phyloP scores from a whole-genome alignment of 2,113 vertebrate species.

The Bufo gargarizans region DNA sequence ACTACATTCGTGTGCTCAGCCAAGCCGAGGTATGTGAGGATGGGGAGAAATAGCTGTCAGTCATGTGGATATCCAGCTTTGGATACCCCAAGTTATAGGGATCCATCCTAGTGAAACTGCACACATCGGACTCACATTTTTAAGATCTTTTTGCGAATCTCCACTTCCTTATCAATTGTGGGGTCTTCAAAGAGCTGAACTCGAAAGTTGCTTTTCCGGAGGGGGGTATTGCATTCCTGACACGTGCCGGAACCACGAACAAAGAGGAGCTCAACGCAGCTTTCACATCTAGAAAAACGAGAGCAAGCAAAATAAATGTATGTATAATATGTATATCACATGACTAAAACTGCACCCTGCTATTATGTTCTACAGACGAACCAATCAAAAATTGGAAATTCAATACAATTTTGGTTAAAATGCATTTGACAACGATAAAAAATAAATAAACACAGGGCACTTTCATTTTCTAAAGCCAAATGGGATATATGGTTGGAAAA shows the following conservation, averaged over 20 bases:
- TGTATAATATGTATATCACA: not conserved
- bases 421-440: too few species aligned
- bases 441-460: too few species aligned
- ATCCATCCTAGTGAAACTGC: not conserved
- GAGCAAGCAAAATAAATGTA: not conserved
- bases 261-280: constrained; percentile 96
- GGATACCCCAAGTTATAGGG: not conserved
- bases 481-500: too few species aligned
- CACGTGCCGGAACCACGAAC: constrained; percentile 95
- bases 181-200: constrained; percentile 97
- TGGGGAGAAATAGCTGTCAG: too few species aligned
- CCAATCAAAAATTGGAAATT: too few species aligned
- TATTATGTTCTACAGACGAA: too few species aligned
- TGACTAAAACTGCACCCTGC: not conserved
- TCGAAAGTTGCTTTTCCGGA: constrained; percentile 94
- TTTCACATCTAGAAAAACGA: constrained; percentile 83
- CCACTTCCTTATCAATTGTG: constrained; percentile 95
- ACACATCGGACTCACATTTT: constrained; percentile 86
- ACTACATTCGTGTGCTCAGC: too few species aligned
- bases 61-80: not conserved
- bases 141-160: constrained; percentile 96
- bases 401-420: too few species aligned
- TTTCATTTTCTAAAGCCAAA: too few species aligned
- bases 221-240: constrained; percentile 90
- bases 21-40: too few species aligned